Evolutionary conservation across 2,888 invertebrate genomes (phyloP), one percentile per base, ranked within the genome.

Genomic region (Melinopterus prodromus): DNA sequence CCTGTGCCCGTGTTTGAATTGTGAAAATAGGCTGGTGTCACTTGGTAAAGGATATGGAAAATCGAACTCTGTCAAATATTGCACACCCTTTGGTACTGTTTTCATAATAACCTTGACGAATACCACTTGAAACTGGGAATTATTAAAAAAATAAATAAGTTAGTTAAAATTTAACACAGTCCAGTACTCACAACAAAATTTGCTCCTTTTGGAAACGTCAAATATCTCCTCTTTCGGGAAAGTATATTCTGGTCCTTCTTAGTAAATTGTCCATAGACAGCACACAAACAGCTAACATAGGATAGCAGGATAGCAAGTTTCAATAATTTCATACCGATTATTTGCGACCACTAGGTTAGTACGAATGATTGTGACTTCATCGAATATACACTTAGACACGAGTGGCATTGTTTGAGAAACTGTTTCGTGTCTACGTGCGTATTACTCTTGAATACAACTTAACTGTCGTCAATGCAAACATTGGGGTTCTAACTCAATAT

Each of bases 151-250:
- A 53, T 38, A 15, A 16, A 78, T 9, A 37, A 15, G 1, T 15
- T 6, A 16, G 15, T 38, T 14, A 71, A 71, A 16, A 6, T 71
- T 71, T n/a, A 71, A 69, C 9, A 53, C 37, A 26, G 6, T 69
- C 26, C 12, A 69, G 36, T 71, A 79, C 82, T 80, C 79, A 82
- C 82, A 16, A 81, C 80, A 78, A 82, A 81, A 79, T 79, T 81
- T 6, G 81, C 77, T 71, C 82, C 82, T 80, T 79, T 79, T 2
- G 82, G 82, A 71, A 82, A 82, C 7, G 80, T 77, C n/a, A 82
- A 72, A 79, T 82, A 82, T 77, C 82, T 78, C 75, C 80, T 82
- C 70, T 79, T 79, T 16, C 82, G 81, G 14, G 78, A 79, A 36
- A 80, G 71, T 16, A 81, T 12, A 6, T 71, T 74, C 15, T 78